Percentiles rank a stretch among this genome's conserved stretches.
Conservation (phyloP, 2,113 vertebrate genomes). For the Xiphophorus maculatus region DNA sequence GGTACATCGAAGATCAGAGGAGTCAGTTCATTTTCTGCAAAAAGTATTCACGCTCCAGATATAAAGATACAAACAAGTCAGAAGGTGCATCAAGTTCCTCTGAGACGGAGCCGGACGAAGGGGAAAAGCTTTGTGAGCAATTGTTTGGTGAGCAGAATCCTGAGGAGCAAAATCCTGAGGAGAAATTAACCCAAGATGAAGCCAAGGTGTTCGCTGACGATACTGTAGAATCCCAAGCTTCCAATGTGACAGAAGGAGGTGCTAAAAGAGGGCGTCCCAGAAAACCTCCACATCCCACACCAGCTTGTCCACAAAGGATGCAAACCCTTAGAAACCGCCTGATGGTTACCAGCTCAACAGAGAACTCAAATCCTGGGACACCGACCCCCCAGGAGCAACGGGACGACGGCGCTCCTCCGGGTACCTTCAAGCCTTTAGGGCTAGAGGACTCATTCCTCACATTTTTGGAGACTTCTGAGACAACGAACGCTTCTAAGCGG, state of each 20-base stretch:
- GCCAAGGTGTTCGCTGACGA: conserved; percentile 63
- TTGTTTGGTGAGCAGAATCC: neutral
- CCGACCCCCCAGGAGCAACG: conserved; percentile 79
- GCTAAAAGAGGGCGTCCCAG: conserved; percentile 83
- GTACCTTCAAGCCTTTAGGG: conserved; percentile 91
- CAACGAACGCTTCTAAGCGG: conserved; percentile 89
- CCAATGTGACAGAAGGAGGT: conserved; percentile 59
- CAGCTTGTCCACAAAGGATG: conserved; percentile 73
- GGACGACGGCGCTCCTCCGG: conserved; percentile 85
- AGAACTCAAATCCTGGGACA: conserved; percentile 84
- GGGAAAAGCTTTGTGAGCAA: conserved; percentile 42
- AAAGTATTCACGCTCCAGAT: conserved; percentile 78
- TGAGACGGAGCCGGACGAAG: conserved; percentile 73
- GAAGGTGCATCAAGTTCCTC: conserved; percentile 68
- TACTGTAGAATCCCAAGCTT: conserved; percentile 66
- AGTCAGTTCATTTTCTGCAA: conserved; percentile 94
- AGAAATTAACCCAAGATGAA: conserved; percentile 60
- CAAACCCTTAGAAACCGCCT: conserved; percentile 71
- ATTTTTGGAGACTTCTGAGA: conserved; percentile 88
- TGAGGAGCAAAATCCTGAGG: conserved; percentile 18
- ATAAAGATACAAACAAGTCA: conserved; percentile 76
- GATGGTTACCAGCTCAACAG: conserved; percentile 73
- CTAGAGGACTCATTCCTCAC: conserved; percentile 94
- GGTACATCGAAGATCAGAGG: conserved; percentile 91
- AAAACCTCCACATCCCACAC: conserved; percentile 82